Evolutionary conservation across 2,113 vertebrate species (phyloP), one percentile per base, ranked within the genome.

Genomic region (Garra rufa): DNA sequence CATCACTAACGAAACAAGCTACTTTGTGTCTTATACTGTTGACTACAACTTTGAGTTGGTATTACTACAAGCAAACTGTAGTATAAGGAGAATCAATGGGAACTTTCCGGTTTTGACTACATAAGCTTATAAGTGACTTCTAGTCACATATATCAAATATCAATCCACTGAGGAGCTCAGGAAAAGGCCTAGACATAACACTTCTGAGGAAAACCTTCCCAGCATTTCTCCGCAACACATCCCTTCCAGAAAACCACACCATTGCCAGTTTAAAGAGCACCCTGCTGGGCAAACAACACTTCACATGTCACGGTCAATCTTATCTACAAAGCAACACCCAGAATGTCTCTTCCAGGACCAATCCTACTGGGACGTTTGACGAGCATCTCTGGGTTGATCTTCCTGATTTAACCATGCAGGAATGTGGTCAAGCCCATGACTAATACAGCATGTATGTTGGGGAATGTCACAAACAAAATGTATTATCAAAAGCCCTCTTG

Each of bases 351-450:
- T 65, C 1, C 1, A 52, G 50, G 34, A 71, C 70, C 55, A 24
- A 71, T 77, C 63, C 63, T 80, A 34, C 65, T 63, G 87, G 79
- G 78, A 61, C 30, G 81, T 85, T 79, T 84, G 88, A 86, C 83
- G 61, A 84, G 59, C n/a, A 67, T 83, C 46, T 50, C 0, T 6
- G 52, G 41, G 48, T 52, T 52, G 81, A 76, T 52, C 41, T 75
- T 44, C 52, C 78, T 90, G 90, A 91, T 73, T 74, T 91, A 88
- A 92, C 48, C 85, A 5, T n/a, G 14, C 34, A 89, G 80, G 90
- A 93, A 94, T 82, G 85, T 80, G 34, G 3, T 83, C 88, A 85
- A 91, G 90, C 81, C 86, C 79, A 44, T 59, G 34, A 88, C 85
- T 90, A 88, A 91, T n/a, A 11, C 88, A 61, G 44, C 69, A 82